These are phyloP conservation scores for Sesia apiformis DNA, from an alignment of 2,888 invertebrate species.

Conservation along the genomic window DNA sequence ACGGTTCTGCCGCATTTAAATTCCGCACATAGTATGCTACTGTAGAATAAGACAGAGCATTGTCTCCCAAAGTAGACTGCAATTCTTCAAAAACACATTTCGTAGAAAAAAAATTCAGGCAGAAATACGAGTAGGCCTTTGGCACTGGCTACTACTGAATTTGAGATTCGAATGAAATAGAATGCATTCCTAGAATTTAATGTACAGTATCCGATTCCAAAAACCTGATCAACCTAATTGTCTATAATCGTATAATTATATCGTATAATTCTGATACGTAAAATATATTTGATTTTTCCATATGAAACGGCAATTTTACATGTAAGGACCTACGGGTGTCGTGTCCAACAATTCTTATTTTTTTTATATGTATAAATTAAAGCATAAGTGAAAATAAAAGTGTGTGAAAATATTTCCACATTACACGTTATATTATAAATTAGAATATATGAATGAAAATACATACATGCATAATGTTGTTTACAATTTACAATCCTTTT, in stretches of 20 bases:
- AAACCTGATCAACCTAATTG: background rate
- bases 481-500: background rate
- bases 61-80: background rate
- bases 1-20: no score
- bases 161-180: no score
- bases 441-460: background rate
- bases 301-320: no score
- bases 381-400: background rate
- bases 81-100: no score
- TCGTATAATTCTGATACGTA: background rate
- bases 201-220: no score
- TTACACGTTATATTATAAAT: background rate
- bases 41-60: no score
- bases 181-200: no score
- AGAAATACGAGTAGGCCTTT: no score
- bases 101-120: no score
- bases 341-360: background rate
- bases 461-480: background rate
- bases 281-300: no score
- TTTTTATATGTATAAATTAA: background rate
- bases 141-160: no score
- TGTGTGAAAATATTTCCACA: background rate
- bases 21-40: no score
- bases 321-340: background rate
- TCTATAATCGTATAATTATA: background rate